Evolutionary conservation across 2,797 vertebrate genomes (phyloP).

Genomic region (Sebastes kiyomatsui): DNA sequence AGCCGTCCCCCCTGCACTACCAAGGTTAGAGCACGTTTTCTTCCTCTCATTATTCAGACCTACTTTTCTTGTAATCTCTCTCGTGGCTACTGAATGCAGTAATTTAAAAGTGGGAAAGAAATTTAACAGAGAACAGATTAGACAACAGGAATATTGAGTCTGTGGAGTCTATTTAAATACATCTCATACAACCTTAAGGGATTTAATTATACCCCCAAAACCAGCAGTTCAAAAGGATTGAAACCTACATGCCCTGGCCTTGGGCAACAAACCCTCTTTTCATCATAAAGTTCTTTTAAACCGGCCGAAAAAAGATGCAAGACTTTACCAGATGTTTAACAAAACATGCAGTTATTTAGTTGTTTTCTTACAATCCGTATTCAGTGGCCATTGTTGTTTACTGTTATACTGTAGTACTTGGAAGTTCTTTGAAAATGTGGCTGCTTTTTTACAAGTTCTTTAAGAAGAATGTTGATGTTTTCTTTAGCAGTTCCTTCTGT

Average conservation of each 20-base stretch:
- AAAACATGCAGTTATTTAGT: background rate
- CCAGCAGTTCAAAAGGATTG: background rate
- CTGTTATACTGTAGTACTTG: background rate
- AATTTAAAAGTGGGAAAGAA: background rate
- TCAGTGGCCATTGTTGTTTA: background rate
- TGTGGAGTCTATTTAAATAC: conserved; percentile 18
- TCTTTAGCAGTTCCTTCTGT: background rate
- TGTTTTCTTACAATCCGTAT: background rate
- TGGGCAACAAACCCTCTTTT: conserved; percentile 9
- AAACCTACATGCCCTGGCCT: conserved; percentile 14
- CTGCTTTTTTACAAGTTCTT: background rate
- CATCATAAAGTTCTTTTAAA: conserved; percentile 5
- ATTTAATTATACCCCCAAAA: conserved; percentile 31
- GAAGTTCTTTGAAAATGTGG: background rate
- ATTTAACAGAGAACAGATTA: background rate
- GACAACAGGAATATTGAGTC: background rate
- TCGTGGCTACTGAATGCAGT: no score
- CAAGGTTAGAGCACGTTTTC: conserved; percentile 87
- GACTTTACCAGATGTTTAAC: conserved; percentile 4
- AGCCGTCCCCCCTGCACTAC: conserved; percentile 88
- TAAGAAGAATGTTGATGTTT: background rate
- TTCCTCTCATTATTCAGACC: background rate
- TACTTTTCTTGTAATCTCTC: background rate
- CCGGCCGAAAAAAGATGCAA: background rate
- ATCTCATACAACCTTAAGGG: background rate